A percentile compares a stretch with the other conserved stretches of the same genome.
phyloP scores from a whole-genome alignment of 2,888 invertebrate species.

The Choristoneura rosaceana region DNA sequence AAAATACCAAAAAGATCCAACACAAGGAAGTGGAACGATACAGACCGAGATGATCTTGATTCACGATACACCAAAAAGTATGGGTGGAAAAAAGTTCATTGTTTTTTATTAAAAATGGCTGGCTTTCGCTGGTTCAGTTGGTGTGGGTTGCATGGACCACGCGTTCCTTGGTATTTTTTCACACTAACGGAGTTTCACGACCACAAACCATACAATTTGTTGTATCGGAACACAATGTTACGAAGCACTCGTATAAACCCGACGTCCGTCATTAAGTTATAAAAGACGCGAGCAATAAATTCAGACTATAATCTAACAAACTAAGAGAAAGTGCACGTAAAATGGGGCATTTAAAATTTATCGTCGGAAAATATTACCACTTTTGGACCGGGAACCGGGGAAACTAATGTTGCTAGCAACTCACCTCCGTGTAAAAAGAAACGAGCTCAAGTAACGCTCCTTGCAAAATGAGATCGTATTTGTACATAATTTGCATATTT shows the following conservation, averaged over 20 bases:
- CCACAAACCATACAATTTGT: conserved; percentile 12
- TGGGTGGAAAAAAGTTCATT: no score
- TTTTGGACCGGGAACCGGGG: conserved; percentile 69
- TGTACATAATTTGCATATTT: conserved; percentile 54
- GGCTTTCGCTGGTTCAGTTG: no score
- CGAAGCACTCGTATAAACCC: conserved; percentile 43
- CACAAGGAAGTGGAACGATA: no score
- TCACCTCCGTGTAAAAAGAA: conserved; percentile 66
- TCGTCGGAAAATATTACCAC: conserved; percentile 77
- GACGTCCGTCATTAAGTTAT: conserved; percentile 59
- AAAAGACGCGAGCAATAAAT: conserved; percentile 67
- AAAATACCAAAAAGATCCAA: no score
- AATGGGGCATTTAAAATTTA: conserved; percentile 77
- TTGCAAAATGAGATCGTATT: conserved; percentile 60
- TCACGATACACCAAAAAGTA: no score
- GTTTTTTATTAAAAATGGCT: no score
- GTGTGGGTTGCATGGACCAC: no score
- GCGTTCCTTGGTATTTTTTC: no score
- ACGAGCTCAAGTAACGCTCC: conserved; percentile 61
- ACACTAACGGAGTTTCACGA: background rate
- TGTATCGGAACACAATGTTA: conserved; percentile 49
- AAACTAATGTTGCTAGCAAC: conserved; percentile 72
- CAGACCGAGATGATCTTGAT: no score
- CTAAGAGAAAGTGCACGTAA: conserved; percentile 74
- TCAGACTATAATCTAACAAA: conserved; percentile 70